Percentiles rank a stretch among this genome's conserved stretches.
These are phyloP conservation scores for Hypena proboscidalis DNA, from an alignment of 2,888 invertebrate genomes.

Conservation along the genomic window DNA sequence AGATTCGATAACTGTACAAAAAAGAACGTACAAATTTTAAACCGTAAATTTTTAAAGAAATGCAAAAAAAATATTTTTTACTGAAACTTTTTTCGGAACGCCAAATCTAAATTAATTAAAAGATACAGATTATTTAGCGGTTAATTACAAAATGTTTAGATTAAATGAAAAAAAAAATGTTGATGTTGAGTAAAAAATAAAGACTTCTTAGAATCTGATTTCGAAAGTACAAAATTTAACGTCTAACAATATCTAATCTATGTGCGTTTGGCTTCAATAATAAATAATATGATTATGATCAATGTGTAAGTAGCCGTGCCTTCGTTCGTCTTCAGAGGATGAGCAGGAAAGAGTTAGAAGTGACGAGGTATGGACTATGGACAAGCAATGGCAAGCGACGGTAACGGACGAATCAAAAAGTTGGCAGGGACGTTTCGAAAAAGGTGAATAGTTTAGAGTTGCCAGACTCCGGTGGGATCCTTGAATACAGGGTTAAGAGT, in stretches of 20 bases:
- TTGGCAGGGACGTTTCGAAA: slow-evolving; percentile 53
- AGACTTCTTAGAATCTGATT: slow-evolving; percentile 85
- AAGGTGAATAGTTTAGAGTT: slow-evolving; percentile 50
- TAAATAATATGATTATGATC: slow-evolving; percentile 63
- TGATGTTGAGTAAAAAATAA: slow-evolving; percentile 77
- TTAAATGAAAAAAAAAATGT: slow-evolving; percentile 61
- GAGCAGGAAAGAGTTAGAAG: slow-evolving; percentile 45
- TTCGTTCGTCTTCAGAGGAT: slow-evolving; percentile 80
- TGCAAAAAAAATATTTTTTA: slow-evolving; percentile 83
- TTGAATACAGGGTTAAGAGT: slow-evolving; percentile 73
- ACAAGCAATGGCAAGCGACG: slow-evolving; percentile 38
- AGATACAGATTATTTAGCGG: slow-evolving; percentile 82
- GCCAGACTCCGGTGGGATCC: slow-evolving; percentile 53
- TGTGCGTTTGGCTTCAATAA: slow-evolving; percentile 81
- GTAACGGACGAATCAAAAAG: slow-evolving; percentile 48
- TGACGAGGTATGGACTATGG: slow-evolving; percentile 37
- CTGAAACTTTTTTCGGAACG: slow-evolving; percentile 83
- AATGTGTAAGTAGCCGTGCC: slow-evolving; percentile 82
- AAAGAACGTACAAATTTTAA: slow-evolving; percentile 84
- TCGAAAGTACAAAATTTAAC: slow-evolving; percentile 83
- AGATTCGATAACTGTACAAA: slow-evolving; percentile 85
- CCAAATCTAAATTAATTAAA: slow-evolving; percentile 81
- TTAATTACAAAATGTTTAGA: slow-evolving; percentile 72
- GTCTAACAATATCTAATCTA: slow-evolving; percentile 79
- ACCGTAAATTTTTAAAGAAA: slow-evolving; percentile 75